These are phyloP conservation scores for Andrena camellia DNA, from an alignment of 2,888 invertebrate genomes.

Conservation along the genomic window DNA sequence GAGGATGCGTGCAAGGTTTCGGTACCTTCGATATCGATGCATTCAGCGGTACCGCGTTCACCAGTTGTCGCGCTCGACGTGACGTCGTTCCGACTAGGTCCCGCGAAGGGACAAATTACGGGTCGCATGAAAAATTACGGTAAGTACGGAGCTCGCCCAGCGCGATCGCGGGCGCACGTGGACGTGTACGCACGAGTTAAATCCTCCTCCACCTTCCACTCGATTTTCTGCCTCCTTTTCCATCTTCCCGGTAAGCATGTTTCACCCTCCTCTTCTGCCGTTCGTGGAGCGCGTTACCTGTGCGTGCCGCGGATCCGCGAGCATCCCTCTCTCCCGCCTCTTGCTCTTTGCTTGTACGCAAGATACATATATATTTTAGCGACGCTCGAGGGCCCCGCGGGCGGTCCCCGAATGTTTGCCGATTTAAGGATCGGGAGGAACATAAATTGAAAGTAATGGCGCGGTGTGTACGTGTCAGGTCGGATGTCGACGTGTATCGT, in stretches of 20 bases:
- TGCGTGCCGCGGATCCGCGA: constrained; percentile 37
- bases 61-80: constrained; percentile 56
- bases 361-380: constrained; percentile 58
- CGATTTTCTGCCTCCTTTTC: constrained; percentile 43
- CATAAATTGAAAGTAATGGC: constrained; percentile 84
- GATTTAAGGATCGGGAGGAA: constrained; percentile 78
- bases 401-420: constrained; percentile 78
- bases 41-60: constrained; percentile 25
- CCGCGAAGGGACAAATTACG: constrained; percentile 58
- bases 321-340: background rate
- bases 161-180: constrained; percentile 49
- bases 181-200: constrained; percentile 43
- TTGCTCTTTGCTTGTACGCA: constrained; percentile 9
- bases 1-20: constrained; percentile 11
- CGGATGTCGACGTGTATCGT: constrained; percentile 71
- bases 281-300: constrained; percentile 23
- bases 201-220: constrained; percentile 27
- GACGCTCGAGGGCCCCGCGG: constrained; percentile 69
- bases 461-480: constrained; percentile 71
- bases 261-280: constrained; percentile 30
- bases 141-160: constrained; percentile 52
- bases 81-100: constrained; percentile 48
- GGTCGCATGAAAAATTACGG: constrained; percentile 60
- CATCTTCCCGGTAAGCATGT: constrained; percentile 55
- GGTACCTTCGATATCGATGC: background rate